Conservation (phyloP, 2,113 vertebrate genomes). For the Ciconia stormi region DNA sequence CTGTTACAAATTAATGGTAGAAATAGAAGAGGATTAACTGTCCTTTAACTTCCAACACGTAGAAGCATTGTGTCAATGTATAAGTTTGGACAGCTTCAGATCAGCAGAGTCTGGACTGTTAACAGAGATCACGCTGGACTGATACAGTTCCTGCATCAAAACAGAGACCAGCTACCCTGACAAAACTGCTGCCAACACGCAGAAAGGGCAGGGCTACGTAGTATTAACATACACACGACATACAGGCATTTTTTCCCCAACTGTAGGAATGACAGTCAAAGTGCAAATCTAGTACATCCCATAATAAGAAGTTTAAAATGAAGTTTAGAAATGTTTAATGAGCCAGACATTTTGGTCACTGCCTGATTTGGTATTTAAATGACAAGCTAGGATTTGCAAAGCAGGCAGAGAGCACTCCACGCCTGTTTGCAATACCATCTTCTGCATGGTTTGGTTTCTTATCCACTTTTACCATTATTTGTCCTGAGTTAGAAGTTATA, state of each 20-base stretch:
- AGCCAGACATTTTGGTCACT: background rate
- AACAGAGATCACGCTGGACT: background rate
- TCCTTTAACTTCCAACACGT: background rate
- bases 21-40: background rate
- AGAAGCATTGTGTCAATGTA: background rate
- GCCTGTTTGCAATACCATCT: background rate
- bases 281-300: background rate
- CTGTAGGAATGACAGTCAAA: background rate
- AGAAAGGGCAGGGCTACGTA: background rate
- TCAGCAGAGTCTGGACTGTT: background rate
- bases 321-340: background rate
- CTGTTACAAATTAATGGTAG: background rate
- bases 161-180: background rate
- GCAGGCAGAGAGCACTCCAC: background rate
- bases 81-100: background rate
- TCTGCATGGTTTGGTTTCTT: background rate
- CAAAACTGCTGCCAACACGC: rapidly evolving
- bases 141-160: background rate
- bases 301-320: background rate
- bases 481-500: rapidly evolving
- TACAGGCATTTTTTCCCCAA: background rate
- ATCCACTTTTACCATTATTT: background rate
- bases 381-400: background rate
- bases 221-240: background rate
- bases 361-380: background rate